Conservation (phyloP, 2,888 invertebrate species). For the Acleris literana region DNA sequence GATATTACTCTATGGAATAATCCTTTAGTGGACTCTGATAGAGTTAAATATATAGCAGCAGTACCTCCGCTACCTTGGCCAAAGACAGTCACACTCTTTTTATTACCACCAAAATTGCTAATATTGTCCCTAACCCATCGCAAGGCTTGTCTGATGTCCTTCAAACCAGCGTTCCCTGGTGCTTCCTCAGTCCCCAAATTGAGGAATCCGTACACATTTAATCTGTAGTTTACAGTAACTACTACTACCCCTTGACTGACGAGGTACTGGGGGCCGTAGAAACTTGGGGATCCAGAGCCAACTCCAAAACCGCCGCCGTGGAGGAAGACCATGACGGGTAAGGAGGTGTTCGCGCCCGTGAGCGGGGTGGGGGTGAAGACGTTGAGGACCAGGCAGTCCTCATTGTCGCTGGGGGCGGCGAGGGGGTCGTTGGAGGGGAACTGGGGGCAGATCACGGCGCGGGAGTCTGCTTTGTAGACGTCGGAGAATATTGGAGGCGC, state of each 20-base stretch:
- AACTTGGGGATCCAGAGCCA: conserved; percentile 69
- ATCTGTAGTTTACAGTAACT: conserved; percentile 78
- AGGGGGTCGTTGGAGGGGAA: conserved; percentile 68
- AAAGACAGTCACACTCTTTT: conserved; percentile 73
- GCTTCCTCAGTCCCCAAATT: conserved; percentile 69
- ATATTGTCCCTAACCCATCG: conserved; percentile 75
- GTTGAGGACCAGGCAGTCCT: conserved; percentile 77
- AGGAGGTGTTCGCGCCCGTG: conserved; percentile 48
- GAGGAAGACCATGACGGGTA: conserved; percentile 75
- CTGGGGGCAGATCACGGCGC: conserved; percentile 69
- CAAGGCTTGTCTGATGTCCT: conserved; percentile 74
- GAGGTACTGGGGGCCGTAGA: conserved; percentile 76
- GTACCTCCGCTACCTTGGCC: conserved; percentile 76
- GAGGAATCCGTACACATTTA: conserved; percentile 76
- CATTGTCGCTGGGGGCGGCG: conserved; percentile 69
- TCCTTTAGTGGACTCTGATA: conserved; percentile 70
- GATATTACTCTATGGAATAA: conserved; percentile 71
- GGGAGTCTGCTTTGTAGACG: conserved; percentile 66
- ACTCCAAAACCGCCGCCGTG: conserved; percentile 79
- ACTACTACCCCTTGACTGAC: conserved; percentile 70
- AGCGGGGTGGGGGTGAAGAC: conserved; percentile 61
- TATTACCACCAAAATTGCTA: conserved; percentile 65
- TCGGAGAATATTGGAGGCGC: conserved; percentile 60
- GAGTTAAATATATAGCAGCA: conserved; percentile 69
- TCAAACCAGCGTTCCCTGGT: conserved; percentile 77